Base-by-base conservation (phyloP, 2,888 invertebrate genomes). In the Papilio elwesi region DNA sequence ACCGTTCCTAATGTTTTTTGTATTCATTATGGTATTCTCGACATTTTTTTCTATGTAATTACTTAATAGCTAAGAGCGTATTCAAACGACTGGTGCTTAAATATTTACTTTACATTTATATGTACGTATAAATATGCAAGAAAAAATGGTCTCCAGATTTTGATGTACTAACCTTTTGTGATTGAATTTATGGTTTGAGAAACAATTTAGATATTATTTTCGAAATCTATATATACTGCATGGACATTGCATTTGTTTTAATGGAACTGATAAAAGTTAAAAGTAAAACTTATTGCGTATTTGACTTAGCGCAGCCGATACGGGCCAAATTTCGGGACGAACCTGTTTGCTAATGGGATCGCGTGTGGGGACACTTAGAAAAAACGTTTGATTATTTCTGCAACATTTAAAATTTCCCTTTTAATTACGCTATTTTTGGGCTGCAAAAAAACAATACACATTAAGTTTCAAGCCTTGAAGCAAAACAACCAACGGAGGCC, bases 1-100 rank as follows among this genome's bases (percentile, higher is more conserved):
- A 84, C 85, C 78, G 80, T 77, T 81, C 76, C 75, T 78, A 77
- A 79, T 76, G 79, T 78, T 76, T 77, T 68, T 71, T 84, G 78
- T 65, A 71, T 72, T 79, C 73, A 78, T 80, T 43, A 52, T 48
- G 43, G 16, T 26, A 2, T 12, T 47, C 55, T 47, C 66, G 43
- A 52, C 38, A 43, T 78, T 79, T 80, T 79, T 72, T 79, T 79
- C 69, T 70, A 68, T 75, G 75, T 80, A 75, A 78, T 78, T 78
- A 72, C 70, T 68, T 75, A 78, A 49, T 69, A 70, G 55, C 63
- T 70, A 69, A 26, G 43, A 57, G 63, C 43, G 43, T 43, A 43
- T 43, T 43, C 43, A 43, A 43, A 9, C 7, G 16, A 48, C 48
- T 13, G 49, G 43, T 49, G 8, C 0, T 1, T 62, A 62, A 62